Evolutionary conservation across 2,113 vertebrate genomes (phyloP).

Genomic region (Athene noctua): DNA sequence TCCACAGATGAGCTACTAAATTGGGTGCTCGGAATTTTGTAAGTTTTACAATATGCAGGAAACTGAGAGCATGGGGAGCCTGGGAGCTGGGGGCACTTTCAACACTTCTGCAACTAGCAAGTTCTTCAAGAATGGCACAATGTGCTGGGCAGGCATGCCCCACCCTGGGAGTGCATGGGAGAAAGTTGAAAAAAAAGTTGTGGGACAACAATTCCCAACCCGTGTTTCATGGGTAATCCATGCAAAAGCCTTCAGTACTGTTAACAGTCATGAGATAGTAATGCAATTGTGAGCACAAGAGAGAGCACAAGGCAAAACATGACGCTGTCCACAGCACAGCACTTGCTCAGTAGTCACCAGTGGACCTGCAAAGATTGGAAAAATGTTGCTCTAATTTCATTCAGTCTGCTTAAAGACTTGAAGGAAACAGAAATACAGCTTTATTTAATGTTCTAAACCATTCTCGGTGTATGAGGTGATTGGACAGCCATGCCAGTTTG

Average conservation of each 20-base stretch:
- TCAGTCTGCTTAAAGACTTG: background rate
- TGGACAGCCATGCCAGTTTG: conserved; percentile 19
- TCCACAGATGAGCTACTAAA: background rate
- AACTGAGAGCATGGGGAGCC: background rate
- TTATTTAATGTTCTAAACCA: conserved; percentile 59
- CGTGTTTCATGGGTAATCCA: background rate
- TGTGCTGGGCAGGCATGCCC: background rate
- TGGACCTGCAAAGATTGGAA: background rate
- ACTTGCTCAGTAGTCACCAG: background rate
- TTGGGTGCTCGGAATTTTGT: background rate
- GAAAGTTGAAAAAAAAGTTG: background rate
- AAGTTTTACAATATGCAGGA: background rate
- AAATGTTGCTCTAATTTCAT: background rate
- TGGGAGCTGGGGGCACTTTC: background rate
- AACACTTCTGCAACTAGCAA: background rate
- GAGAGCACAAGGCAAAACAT: background rate
- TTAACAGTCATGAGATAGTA: background rate
- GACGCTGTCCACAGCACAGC: background rate
- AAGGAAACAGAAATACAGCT: conserved; percentile 5
- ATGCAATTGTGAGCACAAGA: background rate
- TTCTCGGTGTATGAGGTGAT: conserved; percentile 5
- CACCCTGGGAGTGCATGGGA: background rate
- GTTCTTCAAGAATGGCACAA: background rate
- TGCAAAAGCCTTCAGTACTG: background rate
- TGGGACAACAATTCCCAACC: background rate